These are phyloP conservation scores for Eudemis profundana DNA, from an alignment of 2,888 invertebrate species.

Conservation along the genomic window DNA sequence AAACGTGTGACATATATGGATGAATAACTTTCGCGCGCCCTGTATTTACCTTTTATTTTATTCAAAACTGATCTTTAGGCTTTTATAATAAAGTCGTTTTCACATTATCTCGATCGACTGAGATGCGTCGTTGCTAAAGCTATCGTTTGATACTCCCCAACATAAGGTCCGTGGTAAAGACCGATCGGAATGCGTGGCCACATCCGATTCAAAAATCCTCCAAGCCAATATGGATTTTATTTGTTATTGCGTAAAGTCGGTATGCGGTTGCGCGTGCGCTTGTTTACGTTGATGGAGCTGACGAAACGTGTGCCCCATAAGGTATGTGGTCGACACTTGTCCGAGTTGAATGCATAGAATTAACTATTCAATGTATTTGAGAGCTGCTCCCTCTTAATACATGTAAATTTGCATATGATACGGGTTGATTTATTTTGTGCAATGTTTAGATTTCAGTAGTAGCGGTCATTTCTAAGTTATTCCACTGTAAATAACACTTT, in stretches of 20 bases:
- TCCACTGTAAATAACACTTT: no score
- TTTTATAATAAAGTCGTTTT: neutral
- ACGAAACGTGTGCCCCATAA: conserved; percentile 69
- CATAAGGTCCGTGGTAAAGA: conserved; percentile 43
- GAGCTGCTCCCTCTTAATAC: conserved; percentile 3
- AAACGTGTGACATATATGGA: neutral
- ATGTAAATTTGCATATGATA: neutral
- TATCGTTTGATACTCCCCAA: conserved; percentile 21
- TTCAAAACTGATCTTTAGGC: neutral
- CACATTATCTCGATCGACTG: neutral
- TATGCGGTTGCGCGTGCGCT: conserved; percentile 51
- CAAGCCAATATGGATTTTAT: conserved; percentile 50
- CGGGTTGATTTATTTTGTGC: neutral
- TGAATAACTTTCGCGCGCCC: neutral
- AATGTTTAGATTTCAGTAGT: neutral
- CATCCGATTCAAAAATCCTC: conserved; percentile 45
- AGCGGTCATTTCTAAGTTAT: neutral
- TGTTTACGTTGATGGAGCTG: conserved; percentile 69
- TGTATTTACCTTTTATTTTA: neutral
- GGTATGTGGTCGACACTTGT: conserved; percentile 62
- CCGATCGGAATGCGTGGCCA: conserved; percentile 62
- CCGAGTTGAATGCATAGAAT: conserved; percentile 55
- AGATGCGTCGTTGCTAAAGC: conserved; percentile 4
- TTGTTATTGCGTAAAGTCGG: conserved; percentile 48
- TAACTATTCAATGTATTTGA: conserved; percentile 29